Conservation (phyloP, 1,140 invertebrate species). For the honey bee (Apis mellifera) region Amel_HAv3.1 CM009935.2:6390501-6391000, state of each 20-base stretch:
- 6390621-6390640: slow-evolving; percentile 79
- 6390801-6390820: background rate
- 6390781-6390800: slow-evolving; percentile 1
- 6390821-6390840: background rate
- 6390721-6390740: slow-evolving; percentile 60
- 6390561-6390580: slow-evolving; percentile 65
- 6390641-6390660: slow-evolving; percentile 79
- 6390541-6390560: slow-evolving; percentile 31
- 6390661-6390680: slow-evolving; percentile 77
- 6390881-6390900: slow-evolving; percentile 9
- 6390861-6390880: slow-evolving; percentile 7
- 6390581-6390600: slow-evolving; percentile 65
- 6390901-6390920: slow-evolving; percentile 35
- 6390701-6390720: slow-evolving; percentile 73
- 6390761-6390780: slow-evolving; percentile 49
- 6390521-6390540: background rate
- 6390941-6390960: slow-evolving; percentile 36
- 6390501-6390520: slow-evolving; percentile 5
- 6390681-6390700: slow-evolving; percentile 77
- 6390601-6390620: slow-evolving; percentile 77
- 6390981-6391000: background rate
- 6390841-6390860: background rate
- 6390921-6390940: slow-evolving; percentile 31
- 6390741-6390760: slow-evolving; percentile 49
- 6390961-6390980: background rate